A percentile compares a stretch with the other conserved stretches of the same genome.
phyloP scores from a whole-genome alignment of 2,888 invertebrate species.

The Lasioglossum calceatum region DNA sequence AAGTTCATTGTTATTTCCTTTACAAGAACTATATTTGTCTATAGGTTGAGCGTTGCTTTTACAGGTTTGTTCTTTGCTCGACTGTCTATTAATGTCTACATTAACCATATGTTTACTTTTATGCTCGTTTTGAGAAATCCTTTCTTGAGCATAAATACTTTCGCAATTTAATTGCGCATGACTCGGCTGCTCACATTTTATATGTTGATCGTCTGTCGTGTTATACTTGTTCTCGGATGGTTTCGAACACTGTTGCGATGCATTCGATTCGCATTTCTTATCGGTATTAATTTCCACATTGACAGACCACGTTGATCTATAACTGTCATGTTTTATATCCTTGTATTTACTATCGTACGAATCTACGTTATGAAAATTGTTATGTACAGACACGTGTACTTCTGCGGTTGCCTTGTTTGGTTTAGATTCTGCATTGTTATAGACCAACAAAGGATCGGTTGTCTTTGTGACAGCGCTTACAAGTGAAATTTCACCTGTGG shows the following conservation, averaged over 20 bases:
- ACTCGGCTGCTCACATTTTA: slow-evolving; percentile 15
- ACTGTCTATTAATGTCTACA: slow-evolving; percentile 26
- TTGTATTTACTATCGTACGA: background rate
- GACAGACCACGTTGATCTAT: background rate
- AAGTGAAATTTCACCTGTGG: background rate
- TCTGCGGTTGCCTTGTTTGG: background rate
- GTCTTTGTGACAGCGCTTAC: background rate
- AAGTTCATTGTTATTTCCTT: background rate
- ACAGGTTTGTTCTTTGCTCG: slow-evolving; percentile 1
- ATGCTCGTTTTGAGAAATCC: slow-evolving; percentile 8
- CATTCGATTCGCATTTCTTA: background rate
- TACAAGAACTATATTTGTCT: slow-evolving; percentile 17
- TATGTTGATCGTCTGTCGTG: background rate
- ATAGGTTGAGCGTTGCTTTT: background rate
- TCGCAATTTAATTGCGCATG: slow-evolving; percentile 23
- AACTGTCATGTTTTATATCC: background rate
- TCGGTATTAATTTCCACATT: slow-evolving; percentile 1
- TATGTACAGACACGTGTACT: background rate
- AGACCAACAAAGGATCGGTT: background rate
- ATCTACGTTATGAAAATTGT: background rate
- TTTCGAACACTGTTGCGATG: background rate
- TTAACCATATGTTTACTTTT: slow-evolving; percentile 10
- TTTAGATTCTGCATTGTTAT: background rate
- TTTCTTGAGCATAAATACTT: slow-evolving; percentile 14
- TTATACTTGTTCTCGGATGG: slow-evolving; percentile 6